Base-by-base conservation (phyloP, 2,797 vertebrate species). In the Malacoctenus gilli region DNA sequence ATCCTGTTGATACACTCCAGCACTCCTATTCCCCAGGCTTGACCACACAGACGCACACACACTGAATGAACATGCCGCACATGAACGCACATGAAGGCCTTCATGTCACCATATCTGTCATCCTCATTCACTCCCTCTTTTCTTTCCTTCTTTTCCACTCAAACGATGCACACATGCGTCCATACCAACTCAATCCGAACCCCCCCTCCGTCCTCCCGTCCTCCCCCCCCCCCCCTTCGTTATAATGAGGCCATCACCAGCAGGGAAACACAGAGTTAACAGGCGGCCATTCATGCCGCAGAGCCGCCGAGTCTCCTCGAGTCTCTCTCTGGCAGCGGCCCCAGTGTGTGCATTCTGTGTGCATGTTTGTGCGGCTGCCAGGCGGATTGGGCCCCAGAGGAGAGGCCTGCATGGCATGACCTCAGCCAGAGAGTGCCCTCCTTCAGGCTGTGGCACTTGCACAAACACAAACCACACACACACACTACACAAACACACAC, bases 401-500 rank as follows among this genome's bases (percentile, higher is more conserved):
- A 84, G 67, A 80, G 64, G 66, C 38, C 68, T 75, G 44, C 59
- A 84, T 83, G 78, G 72, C 67, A 85, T 85, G 81, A 85, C 82
- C 84, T 86, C 85, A 85, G 58, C 21, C 0, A 77, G 68, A 79
- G 73, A 79, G 66, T 78, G 72, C 43, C 73, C 82, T 83, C 70
- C 76, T 77, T 48, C 51, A 75, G 59, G 23, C 57, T 59, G 60
- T 73, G 49, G 70, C 72, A 68, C 56, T n/a, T n/a, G 52, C 68
- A 39, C 55, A 52, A 35, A 39, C 54, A 69, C 40, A 66, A 39
- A 61, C 61, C 34, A 66, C 53, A 55, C 63, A 51, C 44, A 58
- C 44, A 61, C 31, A 43, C 60, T n/a, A n/a, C 66, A 40, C n/a
- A n/a, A n/a, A n/a, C n/a, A n/a, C n/a, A n/a, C n/a, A n/a, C n/a